phyloP scores from a whole-genome alignment of 2,113 vertebrate genomes.

The Mormoops blainvillei region DNA sequence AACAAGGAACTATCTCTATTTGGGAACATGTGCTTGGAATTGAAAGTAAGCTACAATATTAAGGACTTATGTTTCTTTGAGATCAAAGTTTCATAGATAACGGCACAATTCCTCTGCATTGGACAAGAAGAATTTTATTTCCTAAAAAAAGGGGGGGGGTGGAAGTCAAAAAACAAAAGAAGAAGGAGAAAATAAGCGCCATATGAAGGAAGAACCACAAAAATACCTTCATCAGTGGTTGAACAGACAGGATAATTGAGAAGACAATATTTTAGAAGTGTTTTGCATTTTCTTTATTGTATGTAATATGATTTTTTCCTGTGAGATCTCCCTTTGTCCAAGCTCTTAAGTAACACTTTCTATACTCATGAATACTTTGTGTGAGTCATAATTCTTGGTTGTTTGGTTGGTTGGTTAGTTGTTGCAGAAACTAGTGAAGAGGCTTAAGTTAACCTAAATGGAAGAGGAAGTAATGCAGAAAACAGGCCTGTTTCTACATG shows the following conservation, averaged over 20 bases:
- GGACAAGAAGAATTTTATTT: not conserved
- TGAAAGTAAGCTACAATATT: not conserved
- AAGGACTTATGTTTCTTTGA: not conserved
- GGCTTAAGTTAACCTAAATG: not conserved
- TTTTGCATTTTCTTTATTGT: not conserved
- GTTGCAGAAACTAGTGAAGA: not conserved
- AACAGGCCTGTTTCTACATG: not conserved
- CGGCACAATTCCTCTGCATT: not conserved
- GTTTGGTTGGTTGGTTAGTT: not conserved
- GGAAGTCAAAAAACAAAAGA: not conserved
- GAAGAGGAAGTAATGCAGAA: not conserved
- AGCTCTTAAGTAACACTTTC: not conserved
- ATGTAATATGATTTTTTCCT: not conserved
- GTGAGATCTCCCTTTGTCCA: not conserved
- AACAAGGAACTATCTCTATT: not conserved
- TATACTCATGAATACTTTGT: not conserved
- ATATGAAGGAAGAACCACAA: not conserved
- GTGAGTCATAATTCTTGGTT: not conserved
- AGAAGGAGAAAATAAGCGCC: not conserved
- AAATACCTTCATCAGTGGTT: not conserved
- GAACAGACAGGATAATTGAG: not conserved
- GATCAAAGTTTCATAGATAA: not conserved
- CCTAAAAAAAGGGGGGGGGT: not conserved
- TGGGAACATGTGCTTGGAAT: not conserved
- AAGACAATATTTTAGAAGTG: not conserved